Evolutionary conservation across 2,797 vertebrate genomes (phyloP).

Genomic region (Galaxias olidus): DNA sequence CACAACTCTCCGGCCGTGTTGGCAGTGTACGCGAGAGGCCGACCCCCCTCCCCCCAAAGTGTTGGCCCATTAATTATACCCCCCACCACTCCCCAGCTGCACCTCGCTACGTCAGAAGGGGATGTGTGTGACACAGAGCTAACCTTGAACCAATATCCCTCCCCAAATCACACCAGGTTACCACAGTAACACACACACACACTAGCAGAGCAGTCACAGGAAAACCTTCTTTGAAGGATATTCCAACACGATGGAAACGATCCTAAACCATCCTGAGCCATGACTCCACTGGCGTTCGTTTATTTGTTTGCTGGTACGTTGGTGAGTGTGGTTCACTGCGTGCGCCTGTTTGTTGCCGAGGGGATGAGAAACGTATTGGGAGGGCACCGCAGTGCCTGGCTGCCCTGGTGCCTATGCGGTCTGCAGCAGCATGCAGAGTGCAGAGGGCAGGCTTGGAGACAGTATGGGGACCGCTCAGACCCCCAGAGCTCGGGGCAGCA

Average conservation of each 20-base stretch:
- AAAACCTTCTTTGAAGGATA: no score
- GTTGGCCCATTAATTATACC: slow-evolving; percentile 63
- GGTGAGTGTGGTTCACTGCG: no score
- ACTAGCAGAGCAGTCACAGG: background rate
- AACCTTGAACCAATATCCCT: slow-evolving; percentile 69
- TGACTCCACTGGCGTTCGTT: no score
- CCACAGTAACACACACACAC: background rate
- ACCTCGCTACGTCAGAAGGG: slow-evolving; percentile 53
- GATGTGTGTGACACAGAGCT: slow-evolving; percentile 55
- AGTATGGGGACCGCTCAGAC: slow-evolving; percentile 38
- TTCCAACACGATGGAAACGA: no score
- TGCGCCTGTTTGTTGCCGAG: no score
- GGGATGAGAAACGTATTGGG: background rate
- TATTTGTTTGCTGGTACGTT: no score
- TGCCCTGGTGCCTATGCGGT: background rate
- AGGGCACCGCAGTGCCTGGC: background rate
- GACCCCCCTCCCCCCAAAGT: slow-evolving; percentile 35
- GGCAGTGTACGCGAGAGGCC: slow-evolving; percentile 55
- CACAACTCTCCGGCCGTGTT: slow-evolving; percentile 47
- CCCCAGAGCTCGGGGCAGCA: slow-evolving; percentile 28
- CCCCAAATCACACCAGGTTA: slow-evolving; percentile 28
- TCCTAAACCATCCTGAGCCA: no score
- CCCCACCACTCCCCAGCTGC: slow-evolving; percentile 52
- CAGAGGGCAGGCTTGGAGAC: slow-evolving; percentile 39
- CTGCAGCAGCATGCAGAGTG: slow-evolving; percentile 13